phyloP scores from a whole-genome alignment of 2,797 vertebrate species.

The Mormyrus proboscirostris region DNA sequence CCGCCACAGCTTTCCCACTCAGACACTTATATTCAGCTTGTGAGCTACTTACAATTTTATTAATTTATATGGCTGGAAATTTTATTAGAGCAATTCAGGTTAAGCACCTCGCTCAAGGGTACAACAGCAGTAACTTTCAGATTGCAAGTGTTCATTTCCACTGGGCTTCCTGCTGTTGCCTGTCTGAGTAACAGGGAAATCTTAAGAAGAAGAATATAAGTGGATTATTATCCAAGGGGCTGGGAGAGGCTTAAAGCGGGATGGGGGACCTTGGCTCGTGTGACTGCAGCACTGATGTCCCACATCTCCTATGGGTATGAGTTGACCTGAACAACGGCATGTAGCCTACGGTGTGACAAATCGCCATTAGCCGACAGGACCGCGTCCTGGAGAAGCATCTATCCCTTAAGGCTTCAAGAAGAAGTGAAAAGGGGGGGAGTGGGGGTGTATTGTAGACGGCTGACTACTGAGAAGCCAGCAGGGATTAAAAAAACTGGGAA shows the following conservation, averaged over 20 bases:
- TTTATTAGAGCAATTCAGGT: slow-evolving; percentile 15
- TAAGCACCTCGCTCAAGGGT: slow-evolving; percentile 8
- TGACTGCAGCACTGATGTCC: neutral
- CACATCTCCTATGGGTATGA: neutral
- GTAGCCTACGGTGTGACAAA: neutral
- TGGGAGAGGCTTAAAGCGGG: neutral
- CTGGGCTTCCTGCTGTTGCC: slow-evolving; percentile 5
- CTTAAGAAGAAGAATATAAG: neutral
- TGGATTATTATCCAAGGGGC: slow-evolving; percentile 5
- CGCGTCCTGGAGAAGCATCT: neutral
- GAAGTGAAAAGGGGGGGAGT: neutral
- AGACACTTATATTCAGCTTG: slow-evolving; percentile 6
- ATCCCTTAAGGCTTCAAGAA: neutral
- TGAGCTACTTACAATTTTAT: slow-evolving; percentile 13
- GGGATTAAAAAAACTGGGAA: neutral
- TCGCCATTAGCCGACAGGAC: neutral
- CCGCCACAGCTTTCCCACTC: neutral
- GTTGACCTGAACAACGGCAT: neutral
- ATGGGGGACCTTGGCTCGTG: neutral
- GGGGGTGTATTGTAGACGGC: neutral
- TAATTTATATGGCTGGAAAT: slow-evolving; percentile 11
- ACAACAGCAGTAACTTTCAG: slow-evolving; percentile 10
- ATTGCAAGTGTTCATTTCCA: slow-evolving; percentile 5
- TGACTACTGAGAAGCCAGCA: neutral
- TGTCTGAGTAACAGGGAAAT: neutral